Conservation (phyloP, 1,140 invertebrate species). For the Aphelenchoides besseyi region DNA sequence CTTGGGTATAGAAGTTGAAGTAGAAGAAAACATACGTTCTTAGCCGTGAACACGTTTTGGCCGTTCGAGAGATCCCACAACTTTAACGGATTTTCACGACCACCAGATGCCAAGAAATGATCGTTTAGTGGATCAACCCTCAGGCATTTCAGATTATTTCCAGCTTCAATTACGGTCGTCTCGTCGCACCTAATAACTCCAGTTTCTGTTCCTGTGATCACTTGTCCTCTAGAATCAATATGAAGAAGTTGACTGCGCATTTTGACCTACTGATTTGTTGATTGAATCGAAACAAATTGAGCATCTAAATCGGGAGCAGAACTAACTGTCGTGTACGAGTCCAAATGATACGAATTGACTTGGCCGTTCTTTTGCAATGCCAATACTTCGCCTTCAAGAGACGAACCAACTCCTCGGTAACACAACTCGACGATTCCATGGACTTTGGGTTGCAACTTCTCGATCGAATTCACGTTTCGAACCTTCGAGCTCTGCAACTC, state of each 20-base stretch:
- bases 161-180: slow-evolving; percentile 24
- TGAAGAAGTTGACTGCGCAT: background rate
- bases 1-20: background rate
- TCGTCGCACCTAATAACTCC: slow-evolving; percentile 32
- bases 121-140: slow-evolving; percentile 6
- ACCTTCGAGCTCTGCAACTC: background rate
- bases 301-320: background rate
- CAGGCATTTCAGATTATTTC: slow-evolving; percentile 28
- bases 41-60: slow-evolving; percentile 33
- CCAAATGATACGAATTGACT: slow-evolving; percentile 26
- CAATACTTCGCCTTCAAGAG: slow-evolving; percentile 31
- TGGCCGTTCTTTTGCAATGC: slow-evolving; percentile 22
- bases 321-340: slow-evolving; percentile 28
- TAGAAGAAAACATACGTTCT: slow-evolving; percentile 30
- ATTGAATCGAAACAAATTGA: slow-evolving; percentile 5
- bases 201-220: slow-evolving; percentile 33
- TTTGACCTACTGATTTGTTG: slow-evolving; percentile 15
- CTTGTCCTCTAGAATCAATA: slow-evolving; percentile 20
- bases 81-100: slow-evolving; percentile 42
- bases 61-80: slow-evolving; percentile 36
- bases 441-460: slow-evolving; percentile 25
- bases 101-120: slow-evolving; percentile 40
- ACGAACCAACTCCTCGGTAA: too few species aligned
- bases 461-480: slow-evolving; percentile 14
- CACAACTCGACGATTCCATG: slow-evolving; percentile 31